phyloP scores from a whole-genome alignment of 2,797 vertebrate genomes.

The Danio jaintianensis region DNA sequence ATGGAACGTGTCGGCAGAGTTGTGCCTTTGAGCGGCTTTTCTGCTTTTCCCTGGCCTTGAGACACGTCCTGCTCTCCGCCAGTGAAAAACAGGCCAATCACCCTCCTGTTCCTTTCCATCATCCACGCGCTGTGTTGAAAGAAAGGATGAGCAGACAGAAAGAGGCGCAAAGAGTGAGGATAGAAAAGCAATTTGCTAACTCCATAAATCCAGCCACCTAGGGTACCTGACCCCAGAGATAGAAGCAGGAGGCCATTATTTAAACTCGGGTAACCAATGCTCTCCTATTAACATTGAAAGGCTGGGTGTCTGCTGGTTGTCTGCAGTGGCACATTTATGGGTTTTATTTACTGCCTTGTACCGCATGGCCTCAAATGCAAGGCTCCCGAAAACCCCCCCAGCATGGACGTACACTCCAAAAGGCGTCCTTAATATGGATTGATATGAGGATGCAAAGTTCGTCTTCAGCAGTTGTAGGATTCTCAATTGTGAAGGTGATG shows the following conservation, averaged over 20 bases:
- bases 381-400: constrained; percentile 39
- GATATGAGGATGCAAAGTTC: constrained; percentile 21
- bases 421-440: constrained; percentile 59
- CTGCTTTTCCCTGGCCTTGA: constrained; percentile 57
- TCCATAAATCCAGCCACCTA: constrained; percentile 73
- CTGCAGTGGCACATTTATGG: constrained; percentile 74
- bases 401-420: constrained; percentile 48
- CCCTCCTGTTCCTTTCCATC: constrained; percentile 60
- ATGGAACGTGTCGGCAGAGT: constrained; percentile 50
- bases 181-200: constrained; percentile 79
- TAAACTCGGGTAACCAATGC: constrained; percentile 78
- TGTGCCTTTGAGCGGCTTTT: constrained; percentile 62
- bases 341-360: constrained; percentile 73
- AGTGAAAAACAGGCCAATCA: constrained; percentile 61
- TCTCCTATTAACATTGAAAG: constrained; percentile 78
- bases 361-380: constrained; percentile 61
- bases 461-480: constrained; percentile 40
- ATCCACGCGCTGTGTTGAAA: constrained; percentile 59
- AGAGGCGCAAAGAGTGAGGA: constrained; percentile 67
- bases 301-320: constrained; percentile 71
- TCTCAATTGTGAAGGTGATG: constrained; percentile 13
- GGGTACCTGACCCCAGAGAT: constrained; percentile 66
- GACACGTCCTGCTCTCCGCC: constrained; percentile 65
- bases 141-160: constrained; percentile 63
- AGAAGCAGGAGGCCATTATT: constrained; percentile 75